Conservation (phyloP, 2,797 vertebrate genomes). For the Agapornis canus region DNA sequence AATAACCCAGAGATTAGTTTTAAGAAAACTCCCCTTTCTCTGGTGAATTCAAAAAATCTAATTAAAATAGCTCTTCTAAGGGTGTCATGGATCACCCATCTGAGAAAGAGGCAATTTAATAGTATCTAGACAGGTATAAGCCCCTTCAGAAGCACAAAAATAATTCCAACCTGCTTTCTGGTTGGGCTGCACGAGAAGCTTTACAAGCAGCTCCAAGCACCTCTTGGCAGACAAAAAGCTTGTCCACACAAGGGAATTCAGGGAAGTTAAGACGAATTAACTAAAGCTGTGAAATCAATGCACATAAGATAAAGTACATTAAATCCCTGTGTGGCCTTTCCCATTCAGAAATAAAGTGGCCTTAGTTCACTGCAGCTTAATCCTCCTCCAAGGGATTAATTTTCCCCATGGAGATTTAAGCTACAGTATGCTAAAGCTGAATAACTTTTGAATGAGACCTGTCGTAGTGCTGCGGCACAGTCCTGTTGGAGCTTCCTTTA, state of each 20-base stretch:
- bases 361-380: conserved; percentile 38
- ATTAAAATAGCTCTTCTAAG: conserved; percentile 43
- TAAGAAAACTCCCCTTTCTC: neutral
- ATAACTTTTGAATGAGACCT: neutral
- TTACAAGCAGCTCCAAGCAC: conserved; percentile 8
- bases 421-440: neutral
- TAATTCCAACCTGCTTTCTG: conserved; percentile 5
- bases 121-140: conserved; percentile 42
- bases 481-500: neutral
- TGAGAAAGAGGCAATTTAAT: conserved; percentile 49
- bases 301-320: conserved; percentile 53
- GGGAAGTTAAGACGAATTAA: conserved; percentile 54
- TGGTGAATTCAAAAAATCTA: conserved; percentile 21
- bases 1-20: conserved; percentile 33
- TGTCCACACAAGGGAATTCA: conserved; percentile 31
- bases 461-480: fast-evolving
- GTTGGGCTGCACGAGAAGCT: neutral
- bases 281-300: conserved; percentile 62
- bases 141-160: conserved; percentile 8
- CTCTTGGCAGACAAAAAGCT: conserved; percentile 13
- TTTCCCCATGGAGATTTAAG: neutral
- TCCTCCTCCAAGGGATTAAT: conserved; percentile 59
- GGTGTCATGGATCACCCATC: neutral
- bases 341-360: conserved; percentile 58
- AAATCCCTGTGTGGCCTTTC: conserved; percentile 53